These are phyloP conservation scores for Turritopsis dohrnii DNA, from an alignment of 30 jellyfish, hydroid and myxozoan species.

Conservation along the genomic window DNA sequence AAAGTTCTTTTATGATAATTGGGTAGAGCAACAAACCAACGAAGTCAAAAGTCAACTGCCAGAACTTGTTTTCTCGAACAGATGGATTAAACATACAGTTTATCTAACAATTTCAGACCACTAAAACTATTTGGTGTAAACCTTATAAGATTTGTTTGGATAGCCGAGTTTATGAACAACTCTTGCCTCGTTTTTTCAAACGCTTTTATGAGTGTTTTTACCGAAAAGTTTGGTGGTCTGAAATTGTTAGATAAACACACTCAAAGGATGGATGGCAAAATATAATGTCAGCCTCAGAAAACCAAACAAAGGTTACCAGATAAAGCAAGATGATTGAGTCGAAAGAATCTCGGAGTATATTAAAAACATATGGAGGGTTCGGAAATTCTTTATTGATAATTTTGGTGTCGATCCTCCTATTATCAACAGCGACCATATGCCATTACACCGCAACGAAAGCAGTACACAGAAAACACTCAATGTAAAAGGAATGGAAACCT, in stretches of 20 bases:
- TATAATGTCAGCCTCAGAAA: slow-evolving; percentile 32
- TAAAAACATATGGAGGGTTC: slow-evolving; percentile 20
- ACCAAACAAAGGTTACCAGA: slow-evolving; percentile 33
- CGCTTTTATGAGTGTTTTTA: too few species aligned
- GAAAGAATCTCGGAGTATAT: background rate
- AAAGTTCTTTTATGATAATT: slow-evolving; percentile 20
- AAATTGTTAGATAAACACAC: too few species aligned
- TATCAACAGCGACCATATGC: too few species aligned
- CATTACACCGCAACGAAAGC: slow-evolving; percentile 26
- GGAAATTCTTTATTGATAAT: slow-evolving; percentile 31
- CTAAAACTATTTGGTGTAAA: too few species aligned
- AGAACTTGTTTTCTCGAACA: slow-evolving; percentile 28
- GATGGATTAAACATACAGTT: too few species aligned
- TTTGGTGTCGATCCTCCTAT: slow-evolving; percentile 41
- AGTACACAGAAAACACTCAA: too few species aligned
- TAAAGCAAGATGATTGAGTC: slow-evolving; percentile 17
- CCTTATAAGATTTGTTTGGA: too few species aligned
- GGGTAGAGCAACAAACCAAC: slow-evolving; percentile 41
- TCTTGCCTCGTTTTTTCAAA: too few species aligned
- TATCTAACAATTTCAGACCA: too few species aligned
- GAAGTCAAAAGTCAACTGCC: slow-evolving; percentile 32
- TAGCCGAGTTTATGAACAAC: too few species aligned
- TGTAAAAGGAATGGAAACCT: too few species aligned
- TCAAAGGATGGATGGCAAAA: slow-evolving; percentile 33
- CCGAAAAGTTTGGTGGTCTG: too few species aligned